A percentile compares a stretch with the other conserved stretches of the same genome.
These are phyloP conservation scores for Streblospio benedicti DNA, from an alignment of 1,140 invertebrate species.

Conservation along the genomic window DNA sequence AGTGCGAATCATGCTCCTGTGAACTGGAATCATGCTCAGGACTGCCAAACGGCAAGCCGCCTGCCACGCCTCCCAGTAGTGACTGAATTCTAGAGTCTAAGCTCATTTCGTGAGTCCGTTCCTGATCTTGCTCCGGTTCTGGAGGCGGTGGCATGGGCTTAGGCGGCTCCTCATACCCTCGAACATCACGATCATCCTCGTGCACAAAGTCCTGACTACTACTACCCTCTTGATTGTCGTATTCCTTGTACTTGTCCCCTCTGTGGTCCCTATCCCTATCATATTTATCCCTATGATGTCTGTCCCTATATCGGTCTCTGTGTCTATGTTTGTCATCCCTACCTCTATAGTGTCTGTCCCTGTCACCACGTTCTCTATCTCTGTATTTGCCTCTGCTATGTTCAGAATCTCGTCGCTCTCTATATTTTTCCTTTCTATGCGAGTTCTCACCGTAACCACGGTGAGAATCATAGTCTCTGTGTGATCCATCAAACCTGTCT, in stretches of 20 bases:
- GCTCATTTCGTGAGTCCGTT: too few species aligned
- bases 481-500: too few species aligned
- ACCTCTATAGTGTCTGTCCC: not conserved
- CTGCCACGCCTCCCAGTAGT: too few species aligned
- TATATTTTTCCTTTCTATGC: too few species aligned
- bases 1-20: too few species aligned
- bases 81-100: too few species aligned
- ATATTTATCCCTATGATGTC: not conserved
- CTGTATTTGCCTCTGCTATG: not conserved
- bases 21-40: too few species aligned
- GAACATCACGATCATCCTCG: conserved; percentile 18
- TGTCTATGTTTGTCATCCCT: not conserved
- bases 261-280: conserved; percentile 20
- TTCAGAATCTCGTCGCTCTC: not conserved
- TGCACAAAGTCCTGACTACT: conserved; percentile 14
- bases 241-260: conserved; percentile 18
- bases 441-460: too few species aligned
- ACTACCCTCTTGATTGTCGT: conserved; percentile 7
- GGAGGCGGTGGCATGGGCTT: too few species aligned
- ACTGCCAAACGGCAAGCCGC: too few species aligned
- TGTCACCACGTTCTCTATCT: not conserved
- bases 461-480: not conserved
- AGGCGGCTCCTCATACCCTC: too few species aligned
- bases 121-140: too few species aligned
- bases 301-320: not conserved